Percentiles rank a stretch among this genome's conserved stretches.
Evolutionary conservation across 2,797 vertebrate species (phyloP).

Genomic region (Lepus oiostolus): DNA sequence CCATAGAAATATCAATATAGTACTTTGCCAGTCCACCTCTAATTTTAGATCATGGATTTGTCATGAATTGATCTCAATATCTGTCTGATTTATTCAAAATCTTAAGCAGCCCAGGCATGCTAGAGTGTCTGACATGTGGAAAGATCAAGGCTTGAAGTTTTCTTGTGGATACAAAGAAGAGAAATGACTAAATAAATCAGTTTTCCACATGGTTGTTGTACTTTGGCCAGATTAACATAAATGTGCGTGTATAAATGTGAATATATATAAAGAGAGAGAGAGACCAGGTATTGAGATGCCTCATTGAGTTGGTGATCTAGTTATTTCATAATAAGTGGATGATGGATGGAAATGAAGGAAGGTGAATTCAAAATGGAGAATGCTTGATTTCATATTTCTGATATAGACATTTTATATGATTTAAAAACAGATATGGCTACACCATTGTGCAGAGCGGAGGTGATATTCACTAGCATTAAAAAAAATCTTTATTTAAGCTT

Average conservation of each 20-base stretch:
- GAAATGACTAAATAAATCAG: neutral
- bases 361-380: neutral
- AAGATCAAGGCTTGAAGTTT: neutral
- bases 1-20: neutral
- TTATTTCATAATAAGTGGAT: neutral
- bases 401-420: neutral
- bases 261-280: neutral
- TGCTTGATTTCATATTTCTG: neutral
- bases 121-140: neutral
- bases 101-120: neutral
- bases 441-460: neutral
- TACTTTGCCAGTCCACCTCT: neutral
- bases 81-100: neutral
- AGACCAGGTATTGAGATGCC: neutral
- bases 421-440: neutral
- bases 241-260: neutral
- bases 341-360: neutral
- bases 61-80: neutral
- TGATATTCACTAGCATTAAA: neutral
- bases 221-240: neutral
- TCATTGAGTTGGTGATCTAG: accelerated
- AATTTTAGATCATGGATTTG: neutral
- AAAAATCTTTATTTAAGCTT: neutral
- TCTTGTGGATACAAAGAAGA: neutral
- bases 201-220: neutral